These are phyloP conservation scores for Benitochromis conjunctus DNA, from an alignment of 2,113 vertebrate genomes.

Conservation along the genomic window DNA sequence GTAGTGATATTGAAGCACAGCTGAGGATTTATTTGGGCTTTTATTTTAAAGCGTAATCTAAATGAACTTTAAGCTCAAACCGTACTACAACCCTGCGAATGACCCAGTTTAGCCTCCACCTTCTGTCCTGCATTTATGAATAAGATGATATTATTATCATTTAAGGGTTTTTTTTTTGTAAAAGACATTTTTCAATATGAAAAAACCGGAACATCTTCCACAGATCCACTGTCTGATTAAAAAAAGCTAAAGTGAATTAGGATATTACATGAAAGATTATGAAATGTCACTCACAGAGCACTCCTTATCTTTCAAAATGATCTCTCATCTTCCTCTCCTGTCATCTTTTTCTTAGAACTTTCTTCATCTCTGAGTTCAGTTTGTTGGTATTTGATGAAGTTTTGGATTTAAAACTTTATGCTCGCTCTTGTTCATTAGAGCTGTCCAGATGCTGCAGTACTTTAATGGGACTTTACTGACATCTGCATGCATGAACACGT, in stretches of 20 bases:
- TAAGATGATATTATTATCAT: accelerated
- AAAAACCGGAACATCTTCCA: neutral
- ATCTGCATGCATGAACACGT: neutral
- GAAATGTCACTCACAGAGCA: neutral
- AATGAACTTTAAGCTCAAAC: neutral
- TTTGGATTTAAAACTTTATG: neutral
- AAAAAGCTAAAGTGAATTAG: neutral
- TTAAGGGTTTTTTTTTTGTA: neutral
- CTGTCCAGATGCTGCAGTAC: accelerated
- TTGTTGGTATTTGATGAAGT: neutral
- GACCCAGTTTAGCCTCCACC: neutral
- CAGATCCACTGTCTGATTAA: neutral
- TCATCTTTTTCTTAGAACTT: neutral
- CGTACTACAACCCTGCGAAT: neutral
- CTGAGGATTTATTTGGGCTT: neutral
- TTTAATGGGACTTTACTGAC: neutral
- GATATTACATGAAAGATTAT: neutral
- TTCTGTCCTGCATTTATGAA: neutral
- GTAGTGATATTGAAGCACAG: neutral
- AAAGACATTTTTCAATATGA: neutral
- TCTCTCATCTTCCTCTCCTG: neutral
- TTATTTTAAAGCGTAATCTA: neutral
- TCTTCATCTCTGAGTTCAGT: neutral
- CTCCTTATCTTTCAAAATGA: accelerated
- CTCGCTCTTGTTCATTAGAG: neutral